Percentiles rank a stretch among this genome's conserved stretches.
Evolutionary conservation across 2,113 vertebrate genomes (phyloP).

Genomic region (Xiphophorus hellerii): DNA sequence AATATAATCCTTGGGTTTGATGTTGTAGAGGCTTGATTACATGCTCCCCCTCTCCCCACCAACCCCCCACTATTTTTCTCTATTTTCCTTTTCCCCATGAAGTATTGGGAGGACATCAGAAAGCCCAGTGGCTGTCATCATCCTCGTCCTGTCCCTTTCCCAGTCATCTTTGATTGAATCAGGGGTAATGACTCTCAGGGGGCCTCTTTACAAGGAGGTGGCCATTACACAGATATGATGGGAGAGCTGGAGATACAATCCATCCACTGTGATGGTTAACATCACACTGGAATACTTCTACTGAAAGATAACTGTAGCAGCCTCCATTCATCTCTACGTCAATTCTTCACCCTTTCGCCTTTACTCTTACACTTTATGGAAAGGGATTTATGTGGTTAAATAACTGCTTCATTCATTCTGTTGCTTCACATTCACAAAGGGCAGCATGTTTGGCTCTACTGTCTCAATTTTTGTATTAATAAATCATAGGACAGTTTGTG

Average conservation of each 20-base stretch:
- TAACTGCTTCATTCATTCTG: conserved; percentile 53
- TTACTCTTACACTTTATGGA: conserved; percentile 40
- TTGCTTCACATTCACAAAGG: conserved; percentile 33
- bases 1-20: conserved; percentile 58
- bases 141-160: conserved; percentile 53
- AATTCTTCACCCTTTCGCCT: conserved; percentile 24
- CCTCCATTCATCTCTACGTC: conserved; percentile 26
- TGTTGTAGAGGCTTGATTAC: conserved; percentile 67
- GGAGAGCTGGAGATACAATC: conserved; percentile 38
- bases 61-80: conserved; percentile 25
- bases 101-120: conserved; percentile 59
- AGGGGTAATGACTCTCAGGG: conserved; percentile 71
- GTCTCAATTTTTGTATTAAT: conserved; percentile 58
- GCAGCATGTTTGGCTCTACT: conserved; percentile 44
- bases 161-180: conserved; percentile 63
- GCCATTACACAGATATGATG: conserved; percentile 64
- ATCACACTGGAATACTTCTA: conserved; percentile 13
- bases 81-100: conserved; percentile 36
- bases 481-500: conserved; percentile 49
- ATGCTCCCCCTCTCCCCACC: background rate
- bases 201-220: conserved; percentile 59
- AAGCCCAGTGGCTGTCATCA: conserved; percentile 65
- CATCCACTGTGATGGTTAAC: conserved; percentile 33
- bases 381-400: conserved; percentile 17
- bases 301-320: conserved; percentile 30